Evolutionary conservation across 2,113 vertebrate species (phyloP), one percentile per base, ranked within the genome.

Genomic region (Zeus faber): DNA sequence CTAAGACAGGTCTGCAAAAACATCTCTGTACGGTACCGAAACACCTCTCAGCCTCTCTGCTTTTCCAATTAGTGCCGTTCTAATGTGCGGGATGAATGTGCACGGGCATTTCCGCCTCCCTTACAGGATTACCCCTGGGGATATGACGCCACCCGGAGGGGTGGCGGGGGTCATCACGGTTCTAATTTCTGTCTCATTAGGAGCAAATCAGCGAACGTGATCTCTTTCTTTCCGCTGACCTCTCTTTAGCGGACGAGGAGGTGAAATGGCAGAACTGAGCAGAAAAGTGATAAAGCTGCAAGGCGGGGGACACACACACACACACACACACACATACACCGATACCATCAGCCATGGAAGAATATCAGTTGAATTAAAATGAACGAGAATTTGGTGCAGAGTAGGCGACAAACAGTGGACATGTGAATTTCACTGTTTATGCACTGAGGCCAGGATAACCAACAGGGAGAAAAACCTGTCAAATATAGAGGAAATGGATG

Each of bases 181-280:
- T 41, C 45, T 46, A 52, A 62, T 60, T 11, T 61, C 25, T 67
- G 46, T 70, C 39, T 63, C 55, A 60, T 60, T 65, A 60, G 45
- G n/a, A 61, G 40, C 16, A 52, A 63, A 48, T 7, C 41, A 43
- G 23, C 4, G 0, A 41, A 18, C 16, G n/a, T n/a, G n/a, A n/a
- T n/a, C n/a, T n/a, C n/a, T n/a, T n/a, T n/a, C 29, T 4, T 9
- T 37, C 33, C n/a, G 10, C 18, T 35, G 43, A 29, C 47, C 47
- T 43, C 7, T 41, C 53, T 35, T 16, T 63, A 23, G 3, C 23
- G 43, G 17, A 37, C 16, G 33, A 39, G 37, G 37, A 21, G 47
- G 24, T 33, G 47, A 9, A 54, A 33, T 4, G n/a, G n/a, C n/a
- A n/a, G n/a, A n/a, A n/a, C 2, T 7, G 16, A 31, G 51, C 49